A percentile compares a stretch with the other conserved stretches of the same genome.
phyloP scores from a whole-genome alignment of 2,113 vertebrate species.

The Scopus umbretta region DNA sequence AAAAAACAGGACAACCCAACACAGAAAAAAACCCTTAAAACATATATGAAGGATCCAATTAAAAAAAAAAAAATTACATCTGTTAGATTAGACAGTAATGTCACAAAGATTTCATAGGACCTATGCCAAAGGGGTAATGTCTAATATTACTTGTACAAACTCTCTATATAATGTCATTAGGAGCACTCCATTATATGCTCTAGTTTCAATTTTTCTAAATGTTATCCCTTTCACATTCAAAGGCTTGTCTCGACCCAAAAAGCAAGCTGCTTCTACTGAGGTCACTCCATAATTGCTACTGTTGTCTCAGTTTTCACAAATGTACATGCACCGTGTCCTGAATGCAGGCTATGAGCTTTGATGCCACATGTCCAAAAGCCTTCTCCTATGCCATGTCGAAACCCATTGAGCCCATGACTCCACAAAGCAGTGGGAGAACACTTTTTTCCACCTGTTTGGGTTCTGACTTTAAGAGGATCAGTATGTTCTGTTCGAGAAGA shows the following conservation, averaged over 20 bases:
- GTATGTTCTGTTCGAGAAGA: background rate
- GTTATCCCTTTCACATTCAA: background rate
- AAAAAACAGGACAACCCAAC: background rate
- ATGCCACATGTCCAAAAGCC: background rate
- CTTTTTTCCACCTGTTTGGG: background rate
- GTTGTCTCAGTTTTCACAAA: background rate
- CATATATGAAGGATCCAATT: background rate
- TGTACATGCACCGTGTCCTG: rapidly evolving
- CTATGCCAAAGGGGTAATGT: background rate
- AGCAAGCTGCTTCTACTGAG: background rate
- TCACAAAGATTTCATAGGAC: background rate
- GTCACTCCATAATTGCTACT: background rate
- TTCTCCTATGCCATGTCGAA: background rate
- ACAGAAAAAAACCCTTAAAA: background rate
- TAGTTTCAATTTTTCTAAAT: background rate
- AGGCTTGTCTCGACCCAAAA: background rate
- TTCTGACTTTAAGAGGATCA: background rate
- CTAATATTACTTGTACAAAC: background rate
- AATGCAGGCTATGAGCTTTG: background rate
- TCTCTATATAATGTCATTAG: background rate
- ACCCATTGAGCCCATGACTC: background rate
- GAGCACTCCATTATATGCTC: background rate
- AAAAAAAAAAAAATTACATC: background rate
- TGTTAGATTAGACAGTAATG: background rate
- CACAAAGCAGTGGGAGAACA: background rate